Conservation (phyloP, 2,797 vertebrate genomes). For the Pseudochromis fuscus region DNA sequence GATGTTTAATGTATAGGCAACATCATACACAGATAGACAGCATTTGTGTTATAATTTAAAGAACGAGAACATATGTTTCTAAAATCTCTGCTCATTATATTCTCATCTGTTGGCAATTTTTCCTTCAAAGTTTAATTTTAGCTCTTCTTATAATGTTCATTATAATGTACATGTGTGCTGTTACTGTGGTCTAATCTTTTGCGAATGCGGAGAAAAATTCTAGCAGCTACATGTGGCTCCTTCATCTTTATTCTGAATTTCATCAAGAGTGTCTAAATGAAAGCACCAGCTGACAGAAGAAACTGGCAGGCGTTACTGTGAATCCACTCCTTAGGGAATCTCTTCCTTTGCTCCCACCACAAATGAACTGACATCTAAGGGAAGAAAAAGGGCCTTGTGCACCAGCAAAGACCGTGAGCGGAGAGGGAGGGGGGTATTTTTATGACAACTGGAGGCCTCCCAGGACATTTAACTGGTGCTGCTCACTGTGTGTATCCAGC, state of each 20-base stretch:
- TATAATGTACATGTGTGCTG: neutral
- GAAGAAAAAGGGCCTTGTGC: slow-evolving; percentile 73
- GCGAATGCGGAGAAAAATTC: slow-evolving; percentile 39
- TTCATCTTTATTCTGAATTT: slow-evolving; percentile 70
- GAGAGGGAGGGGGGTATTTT: slow-evolving; percentile 50
- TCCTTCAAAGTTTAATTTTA: slow-evolving; percentile 12
- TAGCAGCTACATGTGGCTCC: slow-evolving; percentile 30
- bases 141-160: slow-evolving; percentile 23
- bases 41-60: neutral
- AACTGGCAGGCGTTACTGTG: slow-evolving; percentile 80
- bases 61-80: neutral
- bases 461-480: slow-evolving; percentile 71
- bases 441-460: slow-evolving; percentile 74
- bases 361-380: slow-evolving; percentile 82
- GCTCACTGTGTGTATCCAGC: slow-evolving; percentile 59
- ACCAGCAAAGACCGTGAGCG: slow-evolving; percentile 71
- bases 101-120: slow-evolving; percentile 3
- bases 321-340: slow-evolving; percentile 77
- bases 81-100: slow-evolving; percentile 4
- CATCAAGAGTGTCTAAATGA: slow-evolving; percentile 74
- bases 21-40: neutral
- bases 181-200: slow-evolving; percentile 30
- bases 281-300: slow-evolving; percentile 78
- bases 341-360: slow-evolving; percentile 73
- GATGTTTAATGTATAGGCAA: slow-evolving; percentile 20